Evolutionary conservation across 2,888 invertebrate genomes (phyloP).

Genomic region (Fissipunctia ypsillon): DNA sequence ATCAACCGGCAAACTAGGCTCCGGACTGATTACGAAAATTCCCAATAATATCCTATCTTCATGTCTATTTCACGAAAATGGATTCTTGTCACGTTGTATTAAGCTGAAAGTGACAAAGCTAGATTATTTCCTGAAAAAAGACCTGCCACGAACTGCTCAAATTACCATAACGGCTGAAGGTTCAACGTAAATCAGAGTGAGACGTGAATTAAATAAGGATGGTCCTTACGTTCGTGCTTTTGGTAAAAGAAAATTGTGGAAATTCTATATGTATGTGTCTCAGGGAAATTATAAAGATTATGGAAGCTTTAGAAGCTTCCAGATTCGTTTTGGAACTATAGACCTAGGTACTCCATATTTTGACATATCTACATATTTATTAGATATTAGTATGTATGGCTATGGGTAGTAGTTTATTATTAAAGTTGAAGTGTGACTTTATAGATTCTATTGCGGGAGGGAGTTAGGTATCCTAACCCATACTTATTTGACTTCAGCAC

Average conservation of each 20-base stretch:
- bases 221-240: background rate
- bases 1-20: background rate
- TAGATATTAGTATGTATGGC: too few species aligned
- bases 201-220: background rate
- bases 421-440: background rate
- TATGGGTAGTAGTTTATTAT: too few species aligned
- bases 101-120: background rate
- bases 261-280: background rate
- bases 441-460: background rate
- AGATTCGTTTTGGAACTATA: too few species aligned
- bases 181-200: conserved; percentile 12
- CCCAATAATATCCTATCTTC: background rate
- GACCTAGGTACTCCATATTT: too few species aligned
- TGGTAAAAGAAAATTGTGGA: background rate
- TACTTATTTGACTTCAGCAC: background rate
- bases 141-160: background rate
- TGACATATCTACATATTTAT: too few species aligned
- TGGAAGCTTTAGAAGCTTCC: background rate
- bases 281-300: background rate
- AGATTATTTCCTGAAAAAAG: background rate
- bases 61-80: background rate
- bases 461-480: too few species aligned
- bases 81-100: background rate
- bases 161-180: conserved; percentile 35
- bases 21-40: background rate